Conservation (phyloP, 2,113 vertebrate genomes). For the Corydoras sp. region DNA sequence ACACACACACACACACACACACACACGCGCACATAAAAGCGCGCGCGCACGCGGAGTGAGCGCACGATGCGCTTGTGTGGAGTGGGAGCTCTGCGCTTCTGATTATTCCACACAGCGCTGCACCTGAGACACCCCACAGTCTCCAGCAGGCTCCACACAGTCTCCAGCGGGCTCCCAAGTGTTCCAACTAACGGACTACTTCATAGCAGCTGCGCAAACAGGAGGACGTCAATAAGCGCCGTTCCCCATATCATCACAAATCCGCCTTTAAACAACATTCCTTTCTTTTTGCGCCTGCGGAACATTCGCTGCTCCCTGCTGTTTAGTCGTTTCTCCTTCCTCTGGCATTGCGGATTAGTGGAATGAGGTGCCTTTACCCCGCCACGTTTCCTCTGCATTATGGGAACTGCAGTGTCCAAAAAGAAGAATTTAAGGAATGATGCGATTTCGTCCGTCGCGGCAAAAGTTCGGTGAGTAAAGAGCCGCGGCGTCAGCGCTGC, state of each 20-base stretch:
- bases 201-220: too few relatives aligned
- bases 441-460: constrained; percentile 86
- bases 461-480: constrained; percentile 86
- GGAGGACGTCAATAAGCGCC: too few relatives aligned
- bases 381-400: constrained; percentile 66
- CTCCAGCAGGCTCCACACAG: background rate
- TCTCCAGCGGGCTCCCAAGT: too few relatives aligned
- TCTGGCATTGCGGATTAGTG: constrained; percentile 38
- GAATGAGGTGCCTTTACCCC: constrained; percentile 56
- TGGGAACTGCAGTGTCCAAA: constrained; percentile 91
- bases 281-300: background rate
- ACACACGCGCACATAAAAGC: background rate
- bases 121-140: background rate
- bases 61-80: background rate
- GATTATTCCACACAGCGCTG: background rate
- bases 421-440: constrained; percentile 86
- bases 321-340: constrained; percentile 20
- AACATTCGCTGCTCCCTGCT: constrained; percentile 15
- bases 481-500: background rate
- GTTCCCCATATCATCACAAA: too few relatives aligned
- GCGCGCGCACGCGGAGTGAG: background rate
- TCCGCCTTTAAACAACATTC: too few relatives aligned
- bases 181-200: too few relatives aligned
- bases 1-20: background rate
- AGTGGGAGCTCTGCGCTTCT: background rate